Conservation (phyloP, 2,113 vertebrate genomes). For the Mola mola region DNA sequence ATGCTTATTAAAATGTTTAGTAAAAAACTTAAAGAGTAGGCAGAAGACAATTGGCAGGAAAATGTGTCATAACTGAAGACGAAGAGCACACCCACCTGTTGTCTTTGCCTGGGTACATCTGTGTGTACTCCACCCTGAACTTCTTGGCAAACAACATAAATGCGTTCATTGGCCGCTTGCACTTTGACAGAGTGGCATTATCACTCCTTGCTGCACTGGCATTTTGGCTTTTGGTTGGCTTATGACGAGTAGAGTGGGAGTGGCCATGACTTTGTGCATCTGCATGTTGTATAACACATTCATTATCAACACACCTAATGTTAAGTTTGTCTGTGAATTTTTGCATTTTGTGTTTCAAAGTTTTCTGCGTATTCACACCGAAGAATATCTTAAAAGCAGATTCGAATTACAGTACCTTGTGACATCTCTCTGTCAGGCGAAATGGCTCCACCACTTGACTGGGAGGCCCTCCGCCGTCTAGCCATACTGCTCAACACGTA, state of each 20-base stretch:
- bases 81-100: conserved; percentile 86
- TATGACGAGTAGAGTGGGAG: conserved; percentile 76
- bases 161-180: conserved; percentile 99
- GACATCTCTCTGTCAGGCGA: conserved; percentile 80
- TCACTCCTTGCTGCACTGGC: conserved; percentile 82
- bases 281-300: conserved; percentile 7
- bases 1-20: too few species aligned
- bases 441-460: conserved; percentile 87
- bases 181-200: conserved; percentile 88
- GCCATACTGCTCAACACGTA: conserved; percentile 98
- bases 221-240: conserved; percentile 84
- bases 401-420: conserved; percentile 20
- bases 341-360: too few species aligned
- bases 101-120: conserved; percentile 98
- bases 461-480: conserved; percentile 90
- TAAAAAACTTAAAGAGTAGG: too few species aligned
- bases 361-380: too few species aligned
- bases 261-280: conserved; percentile 64
- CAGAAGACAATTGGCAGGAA: background rate
- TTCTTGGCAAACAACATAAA: conserved; percentile 99
- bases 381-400: too few species aligned
- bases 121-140: conserved; percentile 97
- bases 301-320: too few species aligned
- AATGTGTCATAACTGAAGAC: background rate
- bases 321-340: too few species aligned